Percentiles rank a stretch among this genome's conserved stretches.
Conservation (phyloP, 92 coral and sea anemone species). For the Actinostola sp. region DNA sequence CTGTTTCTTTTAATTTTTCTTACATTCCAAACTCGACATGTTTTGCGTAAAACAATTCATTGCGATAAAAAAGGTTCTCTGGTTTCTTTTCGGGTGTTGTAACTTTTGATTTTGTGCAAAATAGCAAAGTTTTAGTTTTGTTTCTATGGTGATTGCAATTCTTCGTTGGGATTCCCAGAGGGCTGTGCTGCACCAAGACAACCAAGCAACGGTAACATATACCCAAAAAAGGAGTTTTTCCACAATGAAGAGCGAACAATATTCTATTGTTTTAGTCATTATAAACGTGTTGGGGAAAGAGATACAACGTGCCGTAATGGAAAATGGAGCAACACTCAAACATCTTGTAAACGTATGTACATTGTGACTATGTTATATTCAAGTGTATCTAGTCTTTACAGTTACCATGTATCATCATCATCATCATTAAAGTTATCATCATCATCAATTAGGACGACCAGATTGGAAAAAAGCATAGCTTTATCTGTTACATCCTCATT, state of each 20-base stretch:
- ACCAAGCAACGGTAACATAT: slow-evolving; percentile 19
- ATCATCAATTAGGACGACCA: too few species aligned
- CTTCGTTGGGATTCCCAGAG: slow-evolving; percentile 18
- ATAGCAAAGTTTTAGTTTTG: not conserved
- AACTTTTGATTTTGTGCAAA: not conserved
- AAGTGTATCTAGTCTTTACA: too few species aligned
- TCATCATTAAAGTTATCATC: too few species aligned
- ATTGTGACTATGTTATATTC: too few species aligned
- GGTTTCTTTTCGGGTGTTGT: not conserved
- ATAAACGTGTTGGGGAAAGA: slow-evolving; percentile 1
- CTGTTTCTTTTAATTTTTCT: too few species aligned
- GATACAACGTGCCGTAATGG: slow-evolving; percentile 1
- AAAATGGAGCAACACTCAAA: slow-evolving; percentile 7
- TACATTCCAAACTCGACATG: too few species aligned
- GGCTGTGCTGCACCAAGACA: slow-evolving; percentile 10
- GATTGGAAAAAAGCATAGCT: too few species aligned
- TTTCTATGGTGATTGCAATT: slow-evolving; percentile 9
- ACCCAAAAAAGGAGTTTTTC: not conserved
- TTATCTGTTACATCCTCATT: too few species aligned
- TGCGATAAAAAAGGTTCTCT: too few species aligned
- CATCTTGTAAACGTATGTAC: slow-evolving; percentile 23
- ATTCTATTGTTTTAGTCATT: not conserved
- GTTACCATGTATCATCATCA: too few species aligned
- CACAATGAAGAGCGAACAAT: not conserved
- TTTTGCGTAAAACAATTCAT: too few species aligned